Percentiles rank a stretch among this genome's conserved stretches.
phyloP scores from a whole-genome alignment of 2,888 invertebrate species.

The Drosophila buzzatii region DNA sequence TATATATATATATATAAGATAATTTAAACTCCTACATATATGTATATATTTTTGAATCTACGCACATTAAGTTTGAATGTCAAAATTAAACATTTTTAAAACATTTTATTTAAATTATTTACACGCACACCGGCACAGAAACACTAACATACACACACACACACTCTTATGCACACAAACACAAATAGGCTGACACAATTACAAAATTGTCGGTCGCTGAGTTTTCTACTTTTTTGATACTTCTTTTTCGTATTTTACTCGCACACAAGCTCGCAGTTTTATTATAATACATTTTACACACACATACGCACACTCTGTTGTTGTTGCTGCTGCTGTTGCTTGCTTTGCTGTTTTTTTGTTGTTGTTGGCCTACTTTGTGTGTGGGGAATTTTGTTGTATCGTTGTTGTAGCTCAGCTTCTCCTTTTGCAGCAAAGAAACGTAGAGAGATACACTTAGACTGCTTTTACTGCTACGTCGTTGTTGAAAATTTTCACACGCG shows the following conservation, averaged over 20 bases:
- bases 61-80: conserved; percentile 49
- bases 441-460: conserved; percentile 39
- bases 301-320: conserved; percentile 40
- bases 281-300: conserved; percentile 61
- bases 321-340: conserved; percentile 54
- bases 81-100: conserved; percentile 52
- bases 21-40: not conserved
- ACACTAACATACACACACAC: conserved; percentile 5
- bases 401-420: conserved; percentile 63
- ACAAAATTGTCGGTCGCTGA: conserved; percentile 64
- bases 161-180: conserved; percentile 12
- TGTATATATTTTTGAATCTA: not conserved
- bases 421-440: conserved; percentile 61
- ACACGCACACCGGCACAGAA: conserved; percentile 27
- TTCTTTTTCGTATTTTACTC: conserved; percentile 51
- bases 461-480: conserved; percentile 55
- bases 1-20: not conserved
- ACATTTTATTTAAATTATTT: conserved; percentile 68
- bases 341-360: conserved; percentile 60
- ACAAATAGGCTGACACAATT: conserved; percentile 68
- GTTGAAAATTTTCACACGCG: conserved; percentile 78
- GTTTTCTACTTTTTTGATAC: conserved; percentile 65
- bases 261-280: conserved; percentile 31
- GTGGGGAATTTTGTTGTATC: conserved; percentile 65
- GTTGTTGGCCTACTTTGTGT: conserved; percentile 81